Base-by-base conservation (phyloP, 2,888 invertebrate genomes). In the Patella caerulea region DNA sequence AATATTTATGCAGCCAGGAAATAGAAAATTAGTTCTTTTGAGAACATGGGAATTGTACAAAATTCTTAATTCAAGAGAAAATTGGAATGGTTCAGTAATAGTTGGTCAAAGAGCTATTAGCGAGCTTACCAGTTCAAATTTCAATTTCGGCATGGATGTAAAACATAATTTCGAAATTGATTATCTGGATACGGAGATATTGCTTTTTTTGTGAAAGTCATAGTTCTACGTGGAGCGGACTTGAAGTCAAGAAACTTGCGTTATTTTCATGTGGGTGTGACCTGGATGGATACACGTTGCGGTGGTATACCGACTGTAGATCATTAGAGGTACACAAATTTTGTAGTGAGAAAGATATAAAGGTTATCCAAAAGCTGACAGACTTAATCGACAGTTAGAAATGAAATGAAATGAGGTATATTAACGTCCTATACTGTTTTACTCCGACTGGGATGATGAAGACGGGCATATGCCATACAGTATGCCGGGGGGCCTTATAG, bases 281-380 rank as follows among this genome's bases (percentile, higher is more conserved):
- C 29, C 73, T 76, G 70, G 45, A 15, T 19, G 55, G 72, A 17
- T n/a, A 55, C 15, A 52, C 15, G 11, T n/a, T 74, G 5, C 53
- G 74, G 53, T 53, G 55, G 75, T 74, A 74, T 55, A 73, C 73
- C 15, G 77, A 79, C 73, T 78, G 15, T 2, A 74, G 74, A 34
- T 73, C 55, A n/a, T 12, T 74, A 17, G 17, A 24, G 15, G 45
- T 79, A 24, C 54, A 71, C 14, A 55, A 71, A 15, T 29, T 19
- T 9, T 78, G 78, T 69, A n/a, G 24, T 7, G 29, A 65, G 3
- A 73, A 45, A 14, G 14, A 59, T 15, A 74, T 81, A 34, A 71
- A 15, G 5, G 55, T 24, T 75, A 77, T n/a, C 56, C 29, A 24
- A n/a, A 45, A 14, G 81, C 77, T 34, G 77, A 81, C 71, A 4